phyloP scores from a whole-genome alignment of 2,113 vertebrate species.

The Hydrolagus affinis region DNA sequence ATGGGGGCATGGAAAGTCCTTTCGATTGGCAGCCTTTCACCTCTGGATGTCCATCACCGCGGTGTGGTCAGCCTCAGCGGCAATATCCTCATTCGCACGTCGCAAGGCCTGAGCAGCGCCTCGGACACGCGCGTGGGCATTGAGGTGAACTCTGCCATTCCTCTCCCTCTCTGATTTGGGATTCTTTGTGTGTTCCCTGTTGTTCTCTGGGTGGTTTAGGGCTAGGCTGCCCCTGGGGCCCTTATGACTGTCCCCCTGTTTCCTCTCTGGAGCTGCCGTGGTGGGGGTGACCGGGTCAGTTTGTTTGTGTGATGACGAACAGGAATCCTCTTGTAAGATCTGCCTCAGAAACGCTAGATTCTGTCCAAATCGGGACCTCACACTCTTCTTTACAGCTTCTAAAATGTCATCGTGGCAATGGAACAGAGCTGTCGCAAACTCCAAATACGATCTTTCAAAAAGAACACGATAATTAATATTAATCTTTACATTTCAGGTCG shows the following conservation, averaged over 20 bases:
- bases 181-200: slow-evolving; percentile 51
- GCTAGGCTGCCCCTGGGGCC: slow-evolving; percentile 40
- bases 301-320: slow-evolving; percentile 55
- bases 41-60: slow-evolving; percentile 82
- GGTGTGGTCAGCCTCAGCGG: slow-evolving; percentile 64
- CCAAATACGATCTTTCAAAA: slow-evolving; percentile 75
- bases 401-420: slow-evolving; percentile 89
- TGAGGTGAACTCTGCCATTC: slow-evolving; percentile 60
- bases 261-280: slow-evolving; percentile 44
- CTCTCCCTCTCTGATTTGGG: slow-evolving; percentile 65
- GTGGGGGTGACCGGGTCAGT: slow-evolving; percentile 46
- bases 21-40: slow-evolving; percentile 60
- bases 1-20: slow-evolving; percentile 44
- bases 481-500: too few relatives aligned
- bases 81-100: slow-evolving; percentile 62
- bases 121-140: slow-evolving; percentile 56
- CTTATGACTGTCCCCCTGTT: slow-evolving; percentile 44
- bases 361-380: slow-evolving; percentile 86
- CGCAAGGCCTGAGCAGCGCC: slow-evolving; percentile 54
- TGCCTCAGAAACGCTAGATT: slow-evolving; percentile 90
- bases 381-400: slow-evolving; percentile 77
- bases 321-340: slow-evolving; percentile 74
- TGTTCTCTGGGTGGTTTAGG: slow-evolving; percentile 54
- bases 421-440: slow-evolving; percentile 87
- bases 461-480: not conserved